Percentiles rank a stretch among this genome's conserved stretches.
These are phyloP conservation scores for Echiichthys vipera DNA, from an alignment of 2,797 vertebrate genomes.

Conservation along the genomic window DNA sequence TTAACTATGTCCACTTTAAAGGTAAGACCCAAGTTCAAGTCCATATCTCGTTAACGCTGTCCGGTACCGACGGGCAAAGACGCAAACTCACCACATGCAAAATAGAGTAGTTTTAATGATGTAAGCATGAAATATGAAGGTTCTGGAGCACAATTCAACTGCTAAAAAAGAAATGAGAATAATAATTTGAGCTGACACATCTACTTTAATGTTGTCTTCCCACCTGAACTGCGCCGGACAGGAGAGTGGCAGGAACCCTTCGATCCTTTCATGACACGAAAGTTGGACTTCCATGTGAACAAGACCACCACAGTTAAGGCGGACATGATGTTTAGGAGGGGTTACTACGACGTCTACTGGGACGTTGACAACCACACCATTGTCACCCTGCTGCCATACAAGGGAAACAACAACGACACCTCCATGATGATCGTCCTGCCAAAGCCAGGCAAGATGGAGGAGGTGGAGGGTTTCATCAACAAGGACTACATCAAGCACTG, in stretches of 20 bases:
- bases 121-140: not conserved
- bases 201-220: not conserved
- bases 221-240: constrained; percentile 5
- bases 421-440: constrained; percentile 88
- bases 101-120: not conserved
- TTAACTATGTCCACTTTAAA: constrained; percentile 88
- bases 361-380: constrained; percentile 81
- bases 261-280: constrained; percentile 77
- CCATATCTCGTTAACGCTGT: too few species aligned
- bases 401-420: constrained; percentile 81
- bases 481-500: constrained; percentile 76
- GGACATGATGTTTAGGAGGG: constrained; percentile 88
- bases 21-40: constrained; percentile 77
- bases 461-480: constrained; percentile 79
- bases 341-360: constrained; percentile 77
- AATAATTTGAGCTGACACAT: not conserved
- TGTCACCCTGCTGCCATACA: constrained; percentile 87
- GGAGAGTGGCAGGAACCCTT: constrained; percentile 88
- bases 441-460: constrained; percentile 79
- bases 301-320: constrained; percentile 80
- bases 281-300: constrained; percentile 83
- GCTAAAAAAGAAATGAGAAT: not conserved
- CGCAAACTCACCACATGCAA: not conserved
- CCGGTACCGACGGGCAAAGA: too few species aligned
- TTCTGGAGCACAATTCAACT: not conserved